Conservation (phyloP, 2,113 vertebrate genomes). For the Eretmochelys imbricata region DNA sequence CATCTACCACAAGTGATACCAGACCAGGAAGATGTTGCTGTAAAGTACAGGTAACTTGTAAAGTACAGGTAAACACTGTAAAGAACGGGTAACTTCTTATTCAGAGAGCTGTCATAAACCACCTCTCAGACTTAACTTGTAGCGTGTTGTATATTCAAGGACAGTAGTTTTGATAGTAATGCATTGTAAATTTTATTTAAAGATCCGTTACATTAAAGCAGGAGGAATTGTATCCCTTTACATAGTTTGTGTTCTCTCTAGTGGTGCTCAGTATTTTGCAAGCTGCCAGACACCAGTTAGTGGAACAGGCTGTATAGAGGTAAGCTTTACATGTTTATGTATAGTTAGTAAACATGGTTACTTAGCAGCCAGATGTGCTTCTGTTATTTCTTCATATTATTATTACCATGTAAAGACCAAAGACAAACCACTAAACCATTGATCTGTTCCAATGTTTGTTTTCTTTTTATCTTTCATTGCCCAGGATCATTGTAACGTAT, state of each 20-base stretch:
- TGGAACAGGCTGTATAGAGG: background rate
- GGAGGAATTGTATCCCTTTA: background rate
- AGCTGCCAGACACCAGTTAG: background rate
- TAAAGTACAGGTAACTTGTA: background rate
- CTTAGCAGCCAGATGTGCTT: background rate
- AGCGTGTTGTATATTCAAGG: background rate
- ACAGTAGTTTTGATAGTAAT: background rate
- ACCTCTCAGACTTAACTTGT: background rate
- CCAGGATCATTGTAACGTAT: background rate
- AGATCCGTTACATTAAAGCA: background rate
- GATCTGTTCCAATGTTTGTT: too few relatives aligned
- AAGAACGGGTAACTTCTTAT: background rate
- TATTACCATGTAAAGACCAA: background rate
- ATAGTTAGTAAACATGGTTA: background rate
- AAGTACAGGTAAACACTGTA: background rate
- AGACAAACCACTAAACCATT: background rate
- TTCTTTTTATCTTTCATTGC: too few relatives aligned
- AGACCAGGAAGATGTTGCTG: background rate
- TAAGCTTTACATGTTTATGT: background rate
- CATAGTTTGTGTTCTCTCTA: background rate
- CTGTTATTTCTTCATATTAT: background rate
- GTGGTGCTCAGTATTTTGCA: background rate
- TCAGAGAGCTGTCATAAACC: background rate
- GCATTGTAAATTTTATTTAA: background rate
- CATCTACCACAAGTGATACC: background rate